Conservation (phyloP, 1,140 invertebrate genomes). For the Lithobius niger region DNA sequence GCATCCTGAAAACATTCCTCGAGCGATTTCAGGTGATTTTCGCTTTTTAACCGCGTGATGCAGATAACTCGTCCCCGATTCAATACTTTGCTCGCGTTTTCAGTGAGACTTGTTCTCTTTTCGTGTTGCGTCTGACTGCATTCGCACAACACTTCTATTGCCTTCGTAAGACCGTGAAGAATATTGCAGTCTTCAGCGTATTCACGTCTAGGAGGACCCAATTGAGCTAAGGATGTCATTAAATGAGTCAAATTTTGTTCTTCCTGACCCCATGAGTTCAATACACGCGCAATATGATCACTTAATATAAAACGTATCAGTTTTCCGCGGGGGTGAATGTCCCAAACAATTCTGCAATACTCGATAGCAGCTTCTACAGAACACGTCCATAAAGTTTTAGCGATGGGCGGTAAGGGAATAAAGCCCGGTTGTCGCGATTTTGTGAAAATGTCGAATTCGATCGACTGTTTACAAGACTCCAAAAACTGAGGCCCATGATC, state of each 20-base stretch:
- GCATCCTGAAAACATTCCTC: conserved; percentile 72
- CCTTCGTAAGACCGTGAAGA: conserved; percentile 69
- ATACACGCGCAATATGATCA: conserved; percentile 56
- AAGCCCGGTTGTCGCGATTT: conserved; percentile 44
- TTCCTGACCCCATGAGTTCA: conserved; percentile 62
- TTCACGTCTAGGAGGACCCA: conserved; percentile 47
- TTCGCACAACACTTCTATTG: conserved; percentile 70
- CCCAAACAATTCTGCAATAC: conserved; percentile 92
- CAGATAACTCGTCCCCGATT: conserved; percentile 74
- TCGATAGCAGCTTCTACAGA: conserved; percentile 86
- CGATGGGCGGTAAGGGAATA: conserved; percentile 61
- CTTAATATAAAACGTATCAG: conserved; percentile 70
- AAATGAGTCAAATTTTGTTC: conserved; percentile 72
- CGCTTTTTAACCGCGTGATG: conserved; percentile 65
- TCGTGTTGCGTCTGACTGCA: conserved; percentile 56
- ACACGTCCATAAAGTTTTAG: conserved; percentile 88
- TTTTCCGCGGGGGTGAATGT: conserved; percentile 78
- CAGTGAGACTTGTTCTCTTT: conserved; percentile 39
- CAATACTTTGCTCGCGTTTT: conserved; percentile 41
- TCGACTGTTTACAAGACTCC: conserved; percentile 65
- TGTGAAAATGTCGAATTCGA: conserved; percentile 67
- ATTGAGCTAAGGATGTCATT: conserved; percentile 52
- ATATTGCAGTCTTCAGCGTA: conserved; percentile 49
- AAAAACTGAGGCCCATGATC: conserved; percentile 83
- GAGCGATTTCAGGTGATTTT: conserved; percentile 63